These are phyloP conservation scores for Panthera tigris DNA, from an alignment of 2,113 vertebrate genomes.

Conservation along the genomic window DNA sequence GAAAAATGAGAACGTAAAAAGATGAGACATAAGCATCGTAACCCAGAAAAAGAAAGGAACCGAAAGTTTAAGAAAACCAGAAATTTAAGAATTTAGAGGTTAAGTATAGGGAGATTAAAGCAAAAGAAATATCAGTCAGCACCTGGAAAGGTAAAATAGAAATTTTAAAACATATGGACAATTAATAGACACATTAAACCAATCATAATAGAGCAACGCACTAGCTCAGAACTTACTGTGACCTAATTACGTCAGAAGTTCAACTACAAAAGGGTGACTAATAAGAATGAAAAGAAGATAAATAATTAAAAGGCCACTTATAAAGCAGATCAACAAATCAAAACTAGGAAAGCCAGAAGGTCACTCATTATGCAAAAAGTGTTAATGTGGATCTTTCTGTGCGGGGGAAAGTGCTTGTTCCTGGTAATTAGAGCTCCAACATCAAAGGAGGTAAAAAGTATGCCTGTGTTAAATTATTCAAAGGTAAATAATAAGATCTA, in stretches of 20 bases:
- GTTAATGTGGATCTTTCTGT: not conserved
- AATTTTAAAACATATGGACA: not conserved
- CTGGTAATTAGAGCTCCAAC: not conserved
- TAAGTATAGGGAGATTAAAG: not conserved
- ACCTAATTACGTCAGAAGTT: not conserved
- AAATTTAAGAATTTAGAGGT: not conserved
- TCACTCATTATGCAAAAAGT: not conserved
- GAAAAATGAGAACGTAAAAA: not conserved
- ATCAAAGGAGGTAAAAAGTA: not conserved
- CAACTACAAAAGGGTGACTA: not conserved
- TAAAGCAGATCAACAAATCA: not conserved
- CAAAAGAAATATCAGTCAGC: not conserved
- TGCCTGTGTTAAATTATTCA: not conserved
- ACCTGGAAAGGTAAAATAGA: not conserved
- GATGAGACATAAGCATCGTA: not conserved
- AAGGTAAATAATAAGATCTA: not conserved
- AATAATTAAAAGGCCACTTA: constrained; percentile 6
- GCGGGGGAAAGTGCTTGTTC: not conserved
- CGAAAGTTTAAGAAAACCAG: not conserved
- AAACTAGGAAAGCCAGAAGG: not conserved
- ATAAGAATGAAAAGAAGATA: constrained; percentile 17
- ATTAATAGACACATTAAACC: not conserved
- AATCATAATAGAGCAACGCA: not conserved
- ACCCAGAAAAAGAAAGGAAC: not conserved
- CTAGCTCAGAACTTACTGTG: not conserved